phyloP scores from a whole-genome alignment of 1,140 invertebrate genomes.

The Myzus persicae region DNA sequence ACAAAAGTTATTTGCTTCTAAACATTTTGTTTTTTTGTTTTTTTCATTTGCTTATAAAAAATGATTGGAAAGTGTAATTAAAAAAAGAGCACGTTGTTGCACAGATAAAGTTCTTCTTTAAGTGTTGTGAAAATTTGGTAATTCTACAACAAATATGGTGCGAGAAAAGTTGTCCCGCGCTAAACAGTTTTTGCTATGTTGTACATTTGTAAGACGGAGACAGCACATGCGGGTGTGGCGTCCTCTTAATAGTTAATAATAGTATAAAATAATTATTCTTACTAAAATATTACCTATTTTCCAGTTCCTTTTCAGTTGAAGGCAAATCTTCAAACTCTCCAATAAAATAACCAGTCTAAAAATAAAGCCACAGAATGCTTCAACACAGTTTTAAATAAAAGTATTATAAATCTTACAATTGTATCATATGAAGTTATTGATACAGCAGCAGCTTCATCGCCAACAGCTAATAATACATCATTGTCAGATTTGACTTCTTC shows the following conservation, averaged over 20 bases:
- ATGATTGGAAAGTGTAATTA: too few species aligned
- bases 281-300: conserved; percentile 46
- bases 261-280: not conserved
- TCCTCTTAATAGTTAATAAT: not conserved
- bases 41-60: too few species aligned
- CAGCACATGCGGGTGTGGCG: too few species aligned
- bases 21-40: too few species aligned
- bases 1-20: too few species aligned
- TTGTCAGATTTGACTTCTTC: conserved; percentile 60
- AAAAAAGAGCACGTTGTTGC: too few species aligned
- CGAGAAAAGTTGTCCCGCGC: too few species aligned
- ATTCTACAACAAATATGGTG: too few species aligned
- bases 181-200: too few species aligned
- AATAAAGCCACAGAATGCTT: not conserved
- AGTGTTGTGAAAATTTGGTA: too few species aligned
- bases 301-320: conserved; percentile 50
- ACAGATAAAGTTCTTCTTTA: too few species aligned
- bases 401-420: not conserved
- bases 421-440: conserved; percentile 59
- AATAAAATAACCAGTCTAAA: conserved; percentile 56
- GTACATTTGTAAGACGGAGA: too few species aligned
- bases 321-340: conserved; percentile 55
- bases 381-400: not conserved
- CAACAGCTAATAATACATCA: conserved; percentile 58
- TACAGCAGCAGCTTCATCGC: conserved; percentile 16